Percentiles rank a stretch among this genome's conserved stretches.
Evolutionary conservation across 2,113 vertebrate genomes (phyloP).

Genomic region (Excalfactoria chinensis): DNA sequence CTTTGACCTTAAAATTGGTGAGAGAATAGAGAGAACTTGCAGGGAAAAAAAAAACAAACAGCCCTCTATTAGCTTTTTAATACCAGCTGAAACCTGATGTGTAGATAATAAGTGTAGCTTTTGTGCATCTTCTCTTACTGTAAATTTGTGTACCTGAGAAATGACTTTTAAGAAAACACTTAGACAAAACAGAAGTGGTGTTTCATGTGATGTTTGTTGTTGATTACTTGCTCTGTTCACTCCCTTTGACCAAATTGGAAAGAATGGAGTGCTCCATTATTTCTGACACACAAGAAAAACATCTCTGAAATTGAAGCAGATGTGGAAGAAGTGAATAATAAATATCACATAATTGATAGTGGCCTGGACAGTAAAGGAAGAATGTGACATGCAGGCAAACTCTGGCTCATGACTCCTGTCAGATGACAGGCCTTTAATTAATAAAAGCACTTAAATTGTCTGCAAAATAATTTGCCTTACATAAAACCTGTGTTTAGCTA

Average conservation of each 20-base stretch:
- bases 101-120: constrained; percentile 13
- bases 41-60: neutral
- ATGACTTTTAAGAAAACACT: neutral
- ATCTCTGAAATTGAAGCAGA: constrained; percentile 51
- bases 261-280: constrained; percentile 34
- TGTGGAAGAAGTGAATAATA: constrained; percentile 57
- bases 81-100: constrained; percentile 12
- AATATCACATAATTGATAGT: constrained; percentile 27
- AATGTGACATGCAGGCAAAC: constrained; percentile 17
- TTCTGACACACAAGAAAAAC: constrained; percentile 51
- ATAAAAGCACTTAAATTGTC: neutral
- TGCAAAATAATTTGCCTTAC: neutral
- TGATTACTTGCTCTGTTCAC: constrained; percentile 16
- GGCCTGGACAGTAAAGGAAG: constrained; percentile 2
- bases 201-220: neutral
- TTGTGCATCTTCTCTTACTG: neutral
- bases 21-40: neutral
- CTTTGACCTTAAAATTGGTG: neutral
- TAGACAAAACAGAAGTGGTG: neutral
- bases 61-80: neutral
- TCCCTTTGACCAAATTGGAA: constrained; percentile 44
- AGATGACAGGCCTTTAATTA: constrained; percentile 24
- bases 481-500: neutral
- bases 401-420: constrained; percentile 13
- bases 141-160: neutral